phyloP scores from a whole-genome alignment of 2,888 invertebrate genomes.

The Apodemia mormo region DNA sequence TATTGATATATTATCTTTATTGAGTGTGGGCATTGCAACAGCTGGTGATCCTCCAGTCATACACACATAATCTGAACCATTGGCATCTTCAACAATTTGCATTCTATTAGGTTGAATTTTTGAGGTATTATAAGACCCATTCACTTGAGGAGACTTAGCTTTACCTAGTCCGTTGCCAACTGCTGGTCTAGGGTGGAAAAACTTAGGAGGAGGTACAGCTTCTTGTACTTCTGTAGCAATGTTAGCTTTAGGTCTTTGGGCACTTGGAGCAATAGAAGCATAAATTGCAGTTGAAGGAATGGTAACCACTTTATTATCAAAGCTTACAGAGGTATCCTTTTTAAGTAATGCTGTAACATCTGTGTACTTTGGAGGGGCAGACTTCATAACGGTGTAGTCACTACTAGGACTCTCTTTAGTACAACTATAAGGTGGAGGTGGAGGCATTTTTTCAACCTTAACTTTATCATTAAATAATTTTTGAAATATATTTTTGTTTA shows the following conservation, averaged over 20 bases:
- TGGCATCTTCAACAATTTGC: slow-evolving; percentile 85
- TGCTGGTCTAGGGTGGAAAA: slow-evolving; percentile 79
- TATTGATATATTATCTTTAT: slow-evolving; percentile 66
- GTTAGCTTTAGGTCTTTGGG: slow-evolving; percentile 77
- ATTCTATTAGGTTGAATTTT: slow-evolving; percentile 62
- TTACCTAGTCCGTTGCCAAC: slow-evolving; percentile 80
- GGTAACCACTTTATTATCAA: slow-evolving; percentile 71
- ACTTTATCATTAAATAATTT: slow-evolving; percentile 67
- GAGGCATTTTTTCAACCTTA: slow-evolving; percentile 76
- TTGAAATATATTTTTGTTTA: slow-evolving; percentile 58
- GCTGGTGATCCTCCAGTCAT: slow-evolving; percentile 88
- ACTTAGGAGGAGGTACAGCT: slow-evolving; percentile 77
- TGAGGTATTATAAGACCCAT: slow-evolving; percentile 55
- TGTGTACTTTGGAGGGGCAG: slow-evolving; percentile 74
- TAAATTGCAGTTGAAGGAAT: slow-evolving; percentile 77
- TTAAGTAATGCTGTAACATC: slow-evolving; percentile 70
- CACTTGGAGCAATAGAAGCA: slow-evolving; percentile 79
- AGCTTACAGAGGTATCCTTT: slow-evolving; percentile 60
- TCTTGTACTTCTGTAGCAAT: slow-evolving; percentile 81
- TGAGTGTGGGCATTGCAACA: slow-evolving; percentile 69
- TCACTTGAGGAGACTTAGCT: slow-evolving; percentile 59
- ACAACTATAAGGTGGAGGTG: slow-evolving; percentile 68
- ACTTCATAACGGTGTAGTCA: slow-evolving; percentile 76
- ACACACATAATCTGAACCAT: slow-evolving; percentile 91
- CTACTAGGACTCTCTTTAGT: slow-evolving; percentile 59